A percentile compares a stretch with the other conserved stretches of the same genome.
Evolutionary conservation across 2,888 invertebrate species (phyloP).

Genomic region (Thumatha senex): DNA sequence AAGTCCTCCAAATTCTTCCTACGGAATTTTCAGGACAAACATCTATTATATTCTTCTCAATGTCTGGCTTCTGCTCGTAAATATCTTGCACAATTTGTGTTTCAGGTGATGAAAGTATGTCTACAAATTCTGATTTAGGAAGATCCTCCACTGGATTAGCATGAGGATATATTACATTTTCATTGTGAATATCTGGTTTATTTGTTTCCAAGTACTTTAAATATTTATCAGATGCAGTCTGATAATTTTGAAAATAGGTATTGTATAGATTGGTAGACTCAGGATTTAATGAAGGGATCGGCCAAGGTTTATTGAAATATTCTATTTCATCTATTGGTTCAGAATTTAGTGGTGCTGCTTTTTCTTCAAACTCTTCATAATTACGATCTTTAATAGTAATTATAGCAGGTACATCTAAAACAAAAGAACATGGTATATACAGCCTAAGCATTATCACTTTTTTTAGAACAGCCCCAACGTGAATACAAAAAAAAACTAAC

Average conservation of each 20-base stretch:
- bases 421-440: background rate
- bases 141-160: too few relatives aligned
- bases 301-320: background rate
- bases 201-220: background rate
- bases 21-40: slow-evolving; percentile 3
- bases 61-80: background rate
- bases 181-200: background rate
- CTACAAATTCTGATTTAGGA: background rate
- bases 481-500: too few relatives aligned
- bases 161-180: background rate
- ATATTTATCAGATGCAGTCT: background rate
- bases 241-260: background rate
- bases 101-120: background rate
- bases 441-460: background rate
- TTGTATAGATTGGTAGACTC: background rate
- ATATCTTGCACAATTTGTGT: background rate
- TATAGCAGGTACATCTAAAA: slow-evolving; percentile 18
- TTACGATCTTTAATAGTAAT: slow-evolving; percentile 12
- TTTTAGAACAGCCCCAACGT: background rate
- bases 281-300: background rate
- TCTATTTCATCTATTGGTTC: background rate
- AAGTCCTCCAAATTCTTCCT: slow-evolving; percentile 14
- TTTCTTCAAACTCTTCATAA: slow-evolving; percentile 21
- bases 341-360: background rate
- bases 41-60: background rate